These are phyloP conservation scores for Trialeurodes vaporariorum DNA, from an alignment of 1,140 invertebrate genomes.

Conservation along the genomic window DNA sequence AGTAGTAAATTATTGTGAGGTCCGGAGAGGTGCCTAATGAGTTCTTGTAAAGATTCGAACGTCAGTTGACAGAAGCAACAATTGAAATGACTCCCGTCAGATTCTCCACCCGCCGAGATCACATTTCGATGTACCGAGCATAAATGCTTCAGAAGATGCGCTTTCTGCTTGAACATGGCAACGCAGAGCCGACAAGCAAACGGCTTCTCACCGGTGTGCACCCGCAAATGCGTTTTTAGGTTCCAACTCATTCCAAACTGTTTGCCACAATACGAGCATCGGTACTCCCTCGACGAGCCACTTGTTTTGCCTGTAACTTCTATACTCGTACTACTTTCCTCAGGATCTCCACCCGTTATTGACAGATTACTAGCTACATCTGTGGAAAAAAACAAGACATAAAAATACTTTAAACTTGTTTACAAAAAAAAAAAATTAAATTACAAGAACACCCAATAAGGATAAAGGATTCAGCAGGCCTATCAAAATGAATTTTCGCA, in stretches of 20 bases:
- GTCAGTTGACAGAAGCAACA: slow-evolving; percentile 75
- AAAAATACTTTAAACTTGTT: too few species aligned
- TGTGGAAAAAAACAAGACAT: slow-evolving; percentile 10
- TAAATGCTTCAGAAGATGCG: slow-evolving; percentile 68
- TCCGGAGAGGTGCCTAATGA: slow-evolving; percentile 70
- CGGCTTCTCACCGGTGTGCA: slow-evolving; percentile 76
- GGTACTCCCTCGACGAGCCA: slow-evolving; percentile 54
- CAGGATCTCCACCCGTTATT: neutral
- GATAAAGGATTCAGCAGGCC: neutral
- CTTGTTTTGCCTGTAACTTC: slow-evolving; percentile 15
- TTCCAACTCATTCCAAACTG: slow-evolving; percentile 85
- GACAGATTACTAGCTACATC: neutral
- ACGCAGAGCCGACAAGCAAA: slow-evolving; percentile 75
- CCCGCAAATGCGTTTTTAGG: slow-evolving; percentile 68
- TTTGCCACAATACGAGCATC: slow-evolving; percentile 76
- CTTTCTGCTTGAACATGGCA: slow-evolving; percentile 81
- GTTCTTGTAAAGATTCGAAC: slow-evolving; percentile 68
- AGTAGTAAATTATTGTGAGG: slow-evolving; percentile 73
- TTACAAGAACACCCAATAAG: neutral
- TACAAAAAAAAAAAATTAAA: neutral
- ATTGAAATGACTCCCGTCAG: slow-evolving; percentile 49
- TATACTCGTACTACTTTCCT: slow-evolving; percentile 8
- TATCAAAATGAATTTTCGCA: too few species aligned
- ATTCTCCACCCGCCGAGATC: slow-evolving; percentile 52
- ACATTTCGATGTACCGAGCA: slow-evolving; percentile 76